Conservation (phyloP, 2,888 invertebrate species). For the Hecatera dysodea region DNA sequence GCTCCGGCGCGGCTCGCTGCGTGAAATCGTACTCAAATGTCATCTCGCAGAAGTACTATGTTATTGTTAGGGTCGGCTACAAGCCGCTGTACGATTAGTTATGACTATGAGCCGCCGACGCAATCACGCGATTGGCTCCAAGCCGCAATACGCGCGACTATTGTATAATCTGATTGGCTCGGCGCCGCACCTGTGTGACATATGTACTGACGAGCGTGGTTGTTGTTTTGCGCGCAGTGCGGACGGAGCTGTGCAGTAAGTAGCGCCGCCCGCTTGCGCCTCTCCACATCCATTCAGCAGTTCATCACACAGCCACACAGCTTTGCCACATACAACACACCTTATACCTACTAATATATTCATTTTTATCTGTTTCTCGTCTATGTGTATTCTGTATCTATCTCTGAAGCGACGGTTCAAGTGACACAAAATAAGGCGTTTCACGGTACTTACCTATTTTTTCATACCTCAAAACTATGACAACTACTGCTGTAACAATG, state of each 20-base stretch:
- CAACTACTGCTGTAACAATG: not conserved
- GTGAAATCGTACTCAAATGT: not conserved
- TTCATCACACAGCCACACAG: constrained; percentile 1
- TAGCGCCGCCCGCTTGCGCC: constrained; percentile 68
- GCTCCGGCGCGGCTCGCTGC: not conserved
- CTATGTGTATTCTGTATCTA: not conserved
- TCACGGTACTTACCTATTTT: not conserved
- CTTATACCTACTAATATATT: not conserved
- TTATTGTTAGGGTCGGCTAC: not conserved
- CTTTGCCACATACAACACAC: not conserved
- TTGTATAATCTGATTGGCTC: not conserved
- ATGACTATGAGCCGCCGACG: no score
- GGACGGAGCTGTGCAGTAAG: constrained; percentile 89
- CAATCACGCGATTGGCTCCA: no score
- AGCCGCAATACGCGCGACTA: not conserved
- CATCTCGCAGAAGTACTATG: not conserved
- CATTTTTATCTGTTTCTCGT: not conserved
- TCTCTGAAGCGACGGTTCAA: not conserved
- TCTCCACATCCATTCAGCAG: constrained; percentile 4
- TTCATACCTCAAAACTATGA: not conserved
- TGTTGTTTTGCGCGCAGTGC: constrained; percentile 84
- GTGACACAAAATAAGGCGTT: not conserved
- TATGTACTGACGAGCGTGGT: constrained; percentile 66
- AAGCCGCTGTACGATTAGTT: no score
- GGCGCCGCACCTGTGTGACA: not conserved